These are phyloP conservation scores for Latrodectus geometricus DNA, from an alignment of 1,140 invertebrate species.

Conservation along the genomic window DNA sequence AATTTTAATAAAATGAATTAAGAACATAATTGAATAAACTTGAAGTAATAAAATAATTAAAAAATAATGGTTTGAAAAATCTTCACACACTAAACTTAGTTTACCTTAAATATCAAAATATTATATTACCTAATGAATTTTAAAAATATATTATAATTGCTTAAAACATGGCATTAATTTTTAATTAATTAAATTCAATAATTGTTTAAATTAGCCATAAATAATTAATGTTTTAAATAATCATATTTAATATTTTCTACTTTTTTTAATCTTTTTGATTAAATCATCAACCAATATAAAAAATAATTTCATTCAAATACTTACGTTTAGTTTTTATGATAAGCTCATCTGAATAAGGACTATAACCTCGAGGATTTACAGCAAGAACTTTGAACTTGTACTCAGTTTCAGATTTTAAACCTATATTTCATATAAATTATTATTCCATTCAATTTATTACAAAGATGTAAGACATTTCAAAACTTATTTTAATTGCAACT, in stretches of 20 bases:
- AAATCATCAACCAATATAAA: not conserved
- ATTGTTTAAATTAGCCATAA: no score
- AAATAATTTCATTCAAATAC: conserved; percentile 3
- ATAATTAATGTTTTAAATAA: no score
- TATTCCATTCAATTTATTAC: no score
- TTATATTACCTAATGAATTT: no score
- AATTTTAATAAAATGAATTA: not conserved
- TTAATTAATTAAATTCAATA: no score
- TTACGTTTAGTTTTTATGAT: conserved; percentile 64
- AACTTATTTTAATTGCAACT: not conserved
- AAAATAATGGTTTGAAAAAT: no score
- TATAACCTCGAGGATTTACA: conserved; percentile 64
- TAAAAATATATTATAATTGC: no score
- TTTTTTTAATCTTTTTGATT: no score
- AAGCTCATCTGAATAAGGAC: conserved; percentile 64
- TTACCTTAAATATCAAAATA: no score
- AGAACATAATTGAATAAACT: not conserved
- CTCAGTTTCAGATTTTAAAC: conserved; percentile 63
- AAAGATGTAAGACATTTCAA: not conserved
- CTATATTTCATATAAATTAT: conserved; percentile 13
- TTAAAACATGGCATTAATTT: no score
- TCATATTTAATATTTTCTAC: no score
- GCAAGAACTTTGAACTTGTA: conserved; percentile 65
- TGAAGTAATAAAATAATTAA: not conserved
- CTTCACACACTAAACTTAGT: no score